Base-by-base conservation (phyloP, 1,140 invertebrate species). In the Metopolophium dirhodum region DNA sequence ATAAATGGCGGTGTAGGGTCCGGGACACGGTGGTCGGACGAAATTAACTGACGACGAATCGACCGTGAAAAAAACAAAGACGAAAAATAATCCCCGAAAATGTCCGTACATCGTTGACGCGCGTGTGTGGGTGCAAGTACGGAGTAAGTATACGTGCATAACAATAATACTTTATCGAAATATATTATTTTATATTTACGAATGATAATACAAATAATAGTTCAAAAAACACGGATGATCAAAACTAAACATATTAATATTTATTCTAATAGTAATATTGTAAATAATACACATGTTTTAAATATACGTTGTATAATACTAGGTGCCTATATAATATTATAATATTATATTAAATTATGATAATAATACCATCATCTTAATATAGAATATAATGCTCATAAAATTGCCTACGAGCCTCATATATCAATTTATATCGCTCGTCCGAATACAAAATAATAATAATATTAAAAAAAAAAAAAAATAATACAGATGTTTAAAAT, bases 251-350 rank as follows among this genome's bases (percentile, higher is more conserved):
- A 26, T 30, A 47, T 87, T 35, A 1, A n/a, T n/a, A n/a, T 49
- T 87, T 87, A 87, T 87, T 87, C 86, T 87, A 87, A 87, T 87
- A 87, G 86, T 87, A 35, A 87, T 35, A 83, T n/a, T n/a, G 11
- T 49, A 87, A 49, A 87, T 47, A 47, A 87, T 35, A 49, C 47
- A 87, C 47, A 87, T 51, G 9, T 45, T 41, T 85, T 85, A 85
- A 85, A 83, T 83, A 23, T 85, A 85, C 14, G 61, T 30, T 18
- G n/a, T 77, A 18, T n/a, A 77, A 14, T n/a, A 77, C 30, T 61
- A 61, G 51, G 51, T 77, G 20, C 61, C 11, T 54, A 54, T 77
- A 18, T 1, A 37, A 18, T 1, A 37, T 37, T 37, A 37, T 37
- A 37, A 37, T n/a, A 54, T 54, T 2, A 77, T 61, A 61, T 61